A percentile compares a stretch with the other conserved stretches of the same genome.
These are phyloP conservation scores for Folsomia manolachei DNA, from an alignment of 2,888 invertebrate genomes.

Conservation along the genomic window DNA sequence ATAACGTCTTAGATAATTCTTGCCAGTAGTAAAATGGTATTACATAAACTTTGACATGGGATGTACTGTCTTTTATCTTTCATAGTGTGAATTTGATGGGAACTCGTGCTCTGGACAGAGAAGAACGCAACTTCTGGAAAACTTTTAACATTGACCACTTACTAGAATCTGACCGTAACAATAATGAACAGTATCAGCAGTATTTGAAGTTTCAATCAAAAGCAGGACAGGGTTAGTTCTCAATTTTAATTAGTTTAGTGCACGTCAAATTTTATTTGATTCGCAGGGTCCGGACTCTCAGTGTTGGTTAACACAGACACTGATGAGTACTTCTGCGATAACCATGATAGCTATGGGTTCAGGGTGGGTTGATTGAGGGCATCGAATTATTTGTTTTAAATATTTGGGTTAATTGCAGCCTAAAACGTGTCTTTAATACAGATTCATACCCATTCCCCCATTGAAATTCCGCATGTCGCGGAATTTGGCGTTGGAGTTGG, in stretches of 20 bases:
- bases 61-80: too few species aligned
- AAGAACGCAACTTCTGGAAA: too few species aligned
- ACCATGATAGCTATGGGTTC: neutral
- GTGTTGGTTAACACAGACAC: neutral
- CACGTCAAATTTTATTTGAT: too few species aligned
- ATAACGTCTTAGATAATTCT: too few species aligned
- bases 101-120: too few species aligned
- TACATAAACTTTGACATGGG: neutral
- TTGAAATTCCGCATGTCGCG: neutral
- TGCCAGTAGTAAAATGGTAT: neutral
- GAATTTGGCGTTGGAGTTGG: conserved; percentile 2
- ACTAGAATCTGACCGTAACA: neutral
- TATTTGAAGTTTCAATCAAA: neutral
- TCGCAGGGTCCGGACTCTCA: conserved; percentile 4
- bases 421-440: neutral
- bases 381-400: neutral
- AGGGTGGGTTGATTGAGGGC: too few species aligned
- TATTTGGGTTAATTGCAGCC: neutral
- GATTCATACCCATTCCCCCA: conserved; percentile 1
- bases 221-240: neutral
- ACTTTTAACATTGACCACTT: neutral
- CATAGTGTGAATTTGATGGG: too few species aligned
- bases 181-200: neutral
- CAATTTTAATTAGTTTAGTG: too few species aligned
- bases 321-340: conserved; percentile 3